Conservation (phyloP, 2,113 vertebrate genomes). For the Ceratotherium simum region DNA sequence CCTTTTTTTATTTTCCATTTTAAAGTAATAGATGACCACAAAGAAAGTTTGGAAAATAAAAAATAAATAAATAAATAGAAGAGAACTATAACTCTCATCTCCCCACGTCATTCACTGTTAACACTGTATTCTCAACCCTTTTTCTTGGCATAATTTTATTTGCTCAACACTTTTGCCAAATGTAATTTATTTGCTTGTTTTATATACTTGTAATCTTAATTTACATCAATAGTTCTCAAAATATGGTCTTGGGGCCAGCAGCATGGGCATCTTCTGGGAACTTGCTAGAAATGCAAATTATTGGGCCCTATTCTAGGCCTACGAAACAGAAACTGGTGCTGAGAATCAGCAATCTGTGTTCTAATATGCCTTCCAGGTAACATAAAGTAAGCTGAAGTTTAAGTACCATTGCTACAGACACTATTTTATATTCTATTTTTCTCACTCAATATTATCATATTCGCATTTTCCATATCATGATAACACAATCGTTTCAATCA, state of each 20-base stretch:
- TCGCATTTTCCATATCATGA: constrained; percentile 10
- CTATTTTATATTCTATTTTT: neutral
- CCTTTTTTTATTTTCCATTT: neutral
- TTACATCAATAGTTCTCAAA: neutral
- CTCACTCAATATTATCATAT: constrained; percentile 1
- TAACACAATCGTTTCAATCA: constrained; percentile 20
- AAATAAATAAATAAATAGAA: neutral
- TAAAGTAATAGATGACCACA: neutral
- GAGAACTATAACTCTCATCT: neutral
- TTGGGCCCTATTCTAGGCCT: neutral
- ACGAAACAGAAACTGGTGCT: neutral
- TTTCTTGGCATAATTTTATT: neutral
- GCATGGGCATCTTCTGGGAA: neutral
- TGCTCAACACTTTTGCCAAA: neutral
- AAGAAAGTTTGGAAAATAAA: neutral
- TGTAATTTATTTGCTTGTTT: constrained; percentile 6
- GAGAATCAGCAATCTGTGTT: neutral
- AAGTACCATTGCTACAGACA: neutral
- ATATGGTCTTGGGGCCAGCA: neutral
- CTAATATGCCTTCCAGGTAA: constrained; percentile 24
- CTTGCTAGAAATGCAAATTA: constrained; percentile 29
- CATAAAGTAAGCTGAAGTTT: neutral
- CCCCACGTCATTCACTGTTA: neutral
- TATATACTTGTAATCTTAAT: neutral
- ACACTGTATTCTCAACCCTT: neutral